phyloP scores from a whole-genome alignment of 2,888 invertebrate species.

The Portevinia maculata region DNA sequence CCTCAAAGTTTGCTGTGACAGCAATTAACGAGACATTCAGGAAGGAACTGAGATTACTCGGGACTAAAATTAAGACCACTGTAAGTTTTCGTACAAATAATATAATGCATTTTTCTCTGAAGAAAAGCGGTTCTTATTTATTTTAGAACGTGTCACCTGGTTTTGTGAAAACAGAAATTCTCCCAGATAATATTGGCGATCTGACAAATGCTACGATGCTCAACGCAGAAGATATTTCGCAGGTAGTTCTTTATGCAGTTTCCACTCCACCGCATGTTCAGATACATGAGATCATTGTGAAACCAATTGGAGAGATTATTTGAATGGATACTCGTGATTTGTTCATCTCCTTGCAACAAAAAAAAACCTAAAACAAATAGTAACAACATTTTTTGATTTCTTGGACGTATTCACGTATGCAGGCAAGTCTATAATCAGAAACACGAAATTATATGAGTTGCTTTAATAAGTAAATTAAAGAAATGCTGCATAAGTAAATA shows the following conservation, averaged over 20 bases:
- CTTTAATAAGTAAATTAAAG: too few relatives aligned
- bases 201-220: constrained; percentile 12
- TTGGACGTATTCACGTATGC: too few relatives aligned
- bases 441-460: too few relatives aligned
- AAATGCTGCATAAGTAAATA: too few relatives aligned
- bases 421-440: too few relatives aligned
- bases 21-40: constrained; percentile 82
- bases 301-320: constrained; percentile 65
- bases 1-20: constrained; percentile 81
- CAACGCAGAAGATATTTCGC: constrained; percentile 71
- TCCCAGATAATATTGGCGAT: constrained; percentile 36
- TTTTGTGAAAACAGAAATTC: constrained; percentile 65
- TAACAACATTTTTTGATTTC: too few relatives aligned
- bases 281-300: constrained; percentile 48
- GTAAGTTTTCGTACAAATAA: too few relatives aligned
- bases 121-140: background rate
- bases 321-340: too few relatives aligned
- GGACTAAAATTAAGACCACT: constrained; percentile 80
- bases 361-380: too few relatives aligned
- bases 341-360: too few relatives aligned
- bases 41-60: constrained; percentile 80
- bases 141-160: constrained; percentile 74
- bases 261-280: constrained; percentile 74
- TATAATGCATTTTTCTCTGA: too few relatives aligned
- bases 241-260: constrained; percentile 72